A percentile compares a stretch with the other conserved stretches of the same genome.
phyloP scores from a whole-genome alignment of 2,888 invertebrate genomes.

The Chydorus sphaericus region DNA sequence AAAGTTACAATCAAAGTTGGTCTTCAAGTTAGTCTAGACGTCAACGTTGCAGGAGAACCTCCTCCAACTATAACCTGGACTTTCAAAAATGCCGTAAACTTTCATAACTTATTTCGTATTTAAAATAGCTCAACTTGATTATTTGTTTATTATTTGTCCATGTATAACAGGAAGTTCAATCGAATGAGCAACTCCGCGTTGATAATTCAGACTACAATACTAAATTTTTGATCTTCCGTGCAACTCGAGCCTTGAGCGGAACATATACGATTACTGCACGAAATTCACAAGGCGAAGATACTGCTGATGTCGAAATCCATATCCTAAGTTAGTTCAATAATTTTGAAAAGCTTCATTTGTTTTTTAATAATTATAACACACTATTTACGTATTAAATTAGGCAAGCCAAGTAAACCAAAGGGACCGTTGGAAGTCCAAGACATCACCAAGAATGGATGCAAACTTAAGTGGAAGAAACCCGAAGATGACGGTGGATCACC shows the following conservation, averaged over 20 bases:
- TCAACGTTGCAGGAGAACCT: conserved; percentile 85
- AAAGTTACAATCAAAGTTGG: conserved; percentile 75
- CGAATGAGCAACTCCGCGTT: conserved; percentile 41
- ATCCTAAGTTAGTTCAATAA: conserved; percentile 42
- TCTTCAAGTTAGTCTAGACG: conserved; percentile 68
- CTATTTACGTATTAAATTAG: conserved; percentile 16
- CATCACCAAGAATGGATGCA: conserved; percentile 81
- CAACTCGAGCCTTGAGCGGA: conserved; percentile 66
- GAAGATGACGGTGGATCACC: conserved; percentile 91
- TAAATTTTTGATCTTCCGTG: conserved; percentile 70
- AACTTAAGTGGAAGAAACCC: conserved; percentile 81
- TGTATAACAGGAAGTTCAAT: conserved; percentile 26
- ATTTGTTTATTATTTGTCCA: conserved; percentile 4
- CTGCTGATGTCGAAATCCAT: conserved; percentile 76
- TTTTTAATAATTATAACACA: conserved; percentile 16
- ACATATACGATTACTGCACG: conserved; percentile 77
- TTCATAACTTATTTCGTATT: not conserved
- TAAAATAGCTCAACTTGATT: not conserved
- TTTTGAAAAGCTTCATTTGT: conserved; percentile 19
- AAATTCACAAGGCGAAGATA: conserved; percentile 85
- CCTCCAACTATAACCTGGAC: conserved; percentile 83
- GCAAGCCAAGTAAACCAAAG: conserved; percentile 33
- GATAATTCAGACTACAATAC: conserved; percentile 80
- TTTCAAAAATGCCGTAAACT: conserved; percentile 45
- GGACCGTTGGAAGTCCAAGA: conserved; percentile 80